Percentiles rank a stretch among this genome's conserved stretches.
These are phyloP conservation scores for Pangasius macronema DNA, from an alignment of 2,797 vertebrate species.

Conservation along the genomic window DNA sequence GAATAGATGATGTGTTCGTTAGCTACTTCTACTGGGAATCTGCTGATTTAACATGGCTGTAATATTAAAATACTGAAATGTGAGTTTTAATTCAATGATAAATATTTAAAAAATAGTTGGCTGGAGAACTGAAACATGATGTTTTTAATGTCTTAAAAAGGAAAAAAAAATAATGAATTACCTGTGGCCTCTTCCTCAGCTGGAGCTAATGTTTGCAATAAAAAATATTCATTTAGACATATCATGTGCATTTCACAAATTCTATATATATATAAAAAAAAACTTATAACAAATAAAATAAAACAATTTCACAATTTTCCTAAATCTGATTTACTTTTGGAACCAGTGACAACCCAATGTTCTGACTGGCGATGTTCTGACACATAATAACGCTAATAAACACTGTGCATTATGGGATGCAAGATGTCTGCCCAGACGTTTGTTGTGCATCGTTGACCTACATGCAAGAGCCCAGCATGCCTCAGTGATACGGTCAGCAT, in stretches of 20 bases:
- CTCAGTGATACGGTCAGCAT: not conserved
- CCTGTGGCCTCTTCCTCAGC: slow-evolving; percentile 55
- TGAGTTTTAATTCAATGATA: not conserved
- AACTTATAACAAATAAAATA: not conserved
- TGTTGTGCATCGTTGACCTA: slow-evolving; percentile 12
- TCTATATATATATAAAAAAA: no score
- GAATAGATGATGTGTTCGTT: not conserved
- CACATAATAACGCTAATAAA: slow-evolving; percentile 2
- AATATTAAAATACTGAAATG: not conserved
- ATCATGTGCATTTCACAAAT: slow-evolving; percentile 11
- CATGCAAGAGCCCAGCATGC: slow-evolving; percentile 29
- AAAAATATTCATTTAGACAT: not conserved
- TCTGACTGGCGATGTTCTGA: slow-evolving; percentile 46
- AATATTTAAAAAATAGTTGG: not conserved
- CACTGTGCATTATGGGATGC: slow-evolving; percentile 17
- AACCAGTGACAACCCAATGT: slow-evolving; percentile 48
- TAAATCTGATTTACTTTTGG: slow-evolving; percentile 1
- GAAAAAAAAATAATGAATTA: slow-evolving; percentile 16
- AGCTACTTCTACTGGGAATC: not conserved
- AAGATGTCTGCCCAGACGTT: not conserved
- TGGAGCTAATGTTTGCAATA: slow-evolving; percentile 38
- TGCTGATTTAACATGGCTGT: not conserved
- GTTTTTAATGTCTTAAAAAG: no score
- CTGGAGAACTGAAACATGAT: not conserved
- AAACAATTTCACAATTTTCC: not conserved